Conservation (phyloP, 2,113 vertebrate genomes). For the Pteruthius melanotis region DNA sequence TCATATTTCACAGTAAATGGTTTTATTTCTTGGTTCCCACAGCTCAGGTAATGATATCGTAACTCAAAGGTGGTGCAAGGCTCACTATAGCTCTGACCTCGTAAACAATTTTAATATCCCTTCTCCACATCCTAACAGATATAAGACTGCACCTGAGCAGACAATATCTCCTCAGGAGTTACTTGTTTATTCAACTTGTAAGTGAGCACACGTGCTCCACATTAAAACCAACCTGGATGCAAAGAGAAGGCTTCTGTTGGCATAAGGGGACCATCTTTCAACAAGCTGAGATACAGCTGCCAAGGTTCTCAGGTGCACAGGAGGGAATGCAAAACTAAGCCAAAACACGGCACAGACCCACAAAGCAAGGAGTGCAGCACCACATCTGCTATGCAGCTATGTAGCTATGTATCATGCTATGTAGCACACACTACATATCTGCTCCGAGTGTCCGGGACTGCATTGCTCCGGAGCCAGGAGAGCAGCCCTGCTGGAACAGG, state of each 20-base stretch:
- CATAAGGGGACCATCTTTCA: neutral
- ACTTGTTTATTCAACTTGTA: neutral
- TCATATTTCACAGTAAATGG: conserved; percentile 37
- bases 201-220: neutral
- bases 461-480: accelerated
- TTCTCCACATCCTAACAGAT: neutral
- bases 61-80: conserved; percentile 45
- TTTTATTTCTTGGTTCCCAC: conserved; percentile 47
- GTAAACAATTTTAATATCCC: conserved; percentile 40
- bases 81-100: conserved; percentile 13
- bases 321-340: neutral
- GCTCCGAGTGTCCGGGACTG: accelerated
- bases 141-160: neutral
- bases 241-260: neutral
- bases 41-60: conserved; percentile 62
- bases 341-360: neutral
- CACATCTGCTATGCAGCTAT: too few relatives aligned
- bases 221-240: neutral
- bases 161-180: neutral
- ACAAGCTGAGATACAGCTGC: neutral
- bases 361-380: neutral
- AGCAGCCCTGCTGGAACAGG: neutral
- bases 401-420: too few relatives aligned
- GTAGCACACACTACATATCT: too few relatives aligned
- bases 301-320: neutral